Base-by-base conservation (phyloP, 2,113 vertebrate species). In the Anoplopoma fimbria region DNA sequence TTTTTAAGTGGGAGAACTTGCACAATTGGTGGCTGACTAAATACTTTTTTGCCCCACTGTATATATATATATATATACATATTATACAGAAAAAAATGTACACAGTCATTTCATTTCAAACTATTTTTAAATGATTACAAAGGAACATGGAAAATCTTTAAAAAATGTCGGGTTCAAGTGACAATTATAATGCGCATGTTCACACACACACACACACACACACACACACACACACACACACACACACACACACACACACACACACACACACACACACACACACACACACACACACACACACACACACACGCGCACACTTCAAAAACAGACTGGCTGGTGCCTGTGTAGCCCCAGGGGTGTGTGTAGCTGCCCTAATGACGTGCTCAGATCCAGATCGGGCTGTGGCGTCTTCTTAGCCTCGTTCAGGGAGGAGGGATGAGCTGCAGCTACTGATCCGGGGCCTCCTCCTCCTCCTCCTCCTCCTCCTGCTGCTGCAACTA, bases 271-370 rank as follows among this genome's bases (percentile, higher is more conserved):
- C 31, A 23, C 72, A 84, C 75, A 77, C 75, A 62, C 49, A 64
- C 75, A 74, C 61, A 77, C 76, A 51, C 21, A 9, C 10, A 36
- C 62, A 38, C 33, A 64, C 34, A 40, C 62, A 40, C 62, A 64
- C 34, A 38, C 23, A 38, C 10, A 38, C 34, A 8, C 62, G 31
- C 65, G 23, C 14, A 42, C 36, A 67, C 63, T 49, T 49, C 8
- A 27, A n/a, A 62, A 83, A 81, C 92, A 95, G 94, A 94, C 94
- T 92, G 86, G 62, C 91, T 95, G 94, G 95, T 94, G 94, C 94
- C 94, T 91, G 60, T 34, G 58, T 47, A 76, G 90, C 93, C 95
- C 92, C 90, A 80, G 89, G 93, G 94, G 91, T 90, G 88, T 83
- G 81, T 83, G 77, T 77, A 86, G 82, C 83, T 85, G 82, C 65